Conservation (phyloP, 2,888 invertebrate species). For the Tipula helvola region DNA sequence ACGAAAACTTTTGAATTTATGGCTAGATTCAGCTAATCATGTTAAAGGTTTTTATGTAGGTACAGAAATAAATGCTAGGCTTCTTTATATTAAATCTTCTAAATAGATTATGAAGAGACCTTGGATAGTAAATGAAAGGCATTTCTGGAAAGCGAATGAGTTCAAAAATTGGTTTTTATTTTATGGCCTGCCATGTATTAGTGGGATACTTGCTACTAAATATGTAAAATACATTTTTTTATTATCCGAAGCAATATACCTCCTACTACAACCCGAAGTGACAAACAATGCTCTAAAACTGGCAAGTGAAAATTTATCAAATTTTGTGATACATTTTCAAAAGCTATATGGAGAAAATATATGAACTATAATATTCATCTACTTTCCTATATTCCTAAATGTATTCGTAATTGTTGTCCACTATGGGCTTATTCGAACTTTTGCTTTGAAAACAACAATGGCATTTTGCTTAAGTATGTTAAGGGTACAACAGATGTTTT, state of each 20-base stretch:
- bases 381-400: too few relatives aligned
- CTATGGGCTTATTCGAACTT: background rate
- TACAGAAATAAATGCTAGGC: background rate
- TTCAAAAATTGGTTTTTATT: background rate
- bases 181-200: background rate
- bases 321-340: background rate
- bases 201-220: background rate
- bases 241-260: background rate
- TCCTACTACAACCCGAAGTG: background rate
- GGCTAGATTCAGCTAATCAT: background rate
- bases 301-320: background rate
- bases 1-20: background rate
- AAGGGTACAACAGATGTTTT: background rate
- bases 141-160: background rate
- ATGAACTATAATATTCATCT: too few relatives aligned
- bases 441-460: background rate
- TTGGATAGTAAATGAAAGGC: background rate
- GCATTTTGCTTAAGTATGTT: background rate
- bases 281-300: background rate
- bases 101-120: background rate
- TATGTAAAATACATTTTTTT: background rate
- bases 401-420: too few relatives aligned
- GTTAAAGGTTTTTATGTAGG: background rate
- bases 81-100: background rate
- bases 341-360: constrained; percentile 7